Conservation (phyloP, 1,140 invertebrate species). For the Trissolcus basalis region DNA sequence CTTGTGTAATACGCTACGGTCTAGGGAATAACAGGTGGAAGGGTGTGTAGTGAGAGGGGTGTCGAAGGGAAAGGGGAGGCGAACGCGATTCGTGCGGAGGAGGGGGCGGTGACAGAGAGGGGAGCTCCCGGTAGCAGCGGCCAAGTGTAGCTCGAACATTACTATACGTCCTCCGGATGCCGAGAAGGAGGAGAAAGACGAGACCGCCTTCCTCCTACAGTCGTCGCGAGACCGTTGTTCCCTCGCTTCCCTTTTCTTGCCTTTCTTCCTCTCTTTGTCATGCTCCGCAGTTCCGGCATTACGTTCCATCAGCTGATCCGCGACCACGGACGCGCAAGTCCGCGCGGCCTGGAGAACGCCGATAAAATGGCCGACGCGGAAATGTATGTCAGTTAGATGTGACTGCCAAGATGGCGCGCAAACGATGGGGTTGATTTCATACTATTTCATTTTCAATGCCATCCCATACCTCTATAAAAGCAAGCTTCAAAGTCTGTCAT, state of each 20-base stretch:
- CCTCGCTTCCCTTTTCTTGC: slow-evolving; percentile 35
- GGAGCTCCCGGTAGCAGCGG: slow-evolving; percentile 63
- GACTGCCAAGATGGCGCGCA: slow-evolving; percentile 39
- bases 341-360: slow-evolving; percentile 61
- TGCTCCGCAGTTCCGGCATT: slow-evolving; percentile 36
- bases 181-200: slow-evolving; percentile 72
- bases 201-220: slow-evolving; percentile 72
- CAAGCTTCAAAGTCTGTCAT: too few species aligned
- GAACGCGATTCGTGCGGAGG: slow-evolving; percentile 22
- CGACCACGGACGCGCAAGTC: slow-evolving; percentile 61
- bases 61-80: too few species aligned
- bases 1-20: slow-evolving; percentile 68
- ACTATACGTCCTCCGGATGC: slow-evolving; percentile 71
- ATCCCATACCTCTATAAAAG: too few species aligned
- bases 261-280: slow-evolving; percentile 34
- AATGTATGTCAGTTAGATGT: slow-evolving; percentile 43
- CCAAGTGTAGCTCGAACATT: slow-evolving; percentile 69
- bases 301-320: slow-evolving; percentile 63
- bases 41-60: slow-evolving; percentile 25
- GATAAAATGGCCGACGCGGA: slow-evolving; percentile 69
- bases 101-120: slow-evolving; percentile 34
- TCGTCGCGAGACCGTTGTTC: slow-evolving; percentile 34
- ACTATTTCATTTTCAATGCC: too few species aligned
- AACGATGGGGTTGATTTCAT: too few species aligned
- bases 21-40: slow-evolving; percentile 71